Percentiles rank a stretch among this genome's conserved stretches.
phyloP scores from a whole-genome alignment of 2,888 invertebrate genomes.

The Syritta pipiens region DNA sequence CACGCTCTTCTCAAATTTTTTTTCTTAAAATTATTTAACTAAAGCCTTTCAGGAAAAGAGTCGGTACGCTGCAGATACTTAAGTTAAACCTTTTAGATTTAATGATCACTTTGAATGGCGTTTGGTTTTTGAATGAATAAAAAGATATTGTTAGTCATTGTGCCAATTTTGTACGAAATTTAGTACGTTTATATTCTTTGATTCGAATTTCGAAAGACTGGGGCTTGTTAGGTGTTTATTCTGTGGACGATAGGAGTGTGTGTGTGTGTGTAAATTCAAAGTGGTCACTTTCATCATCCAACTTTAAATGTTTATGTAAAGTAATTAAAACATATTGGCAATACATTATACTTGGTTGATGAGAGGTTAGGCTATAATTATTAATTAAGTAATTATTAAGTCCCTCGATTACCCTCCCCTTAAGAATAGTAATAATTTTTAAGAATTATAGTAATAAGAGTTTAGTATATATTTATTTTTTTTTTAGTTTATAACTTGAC shows the following conservation, averaged over 20 bases:
- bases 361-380: slow-evolving; percentile 61
- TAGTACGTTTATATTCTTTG: slow-evolving; percentile 42
- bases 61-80: slow-evolving; percentile 41
- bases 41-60: slow-evolving; percentile 58
- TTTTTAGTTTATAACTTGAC: slow-evolving; percentile 39
- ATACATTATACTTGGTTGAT: slow-evolving; percentile 63
- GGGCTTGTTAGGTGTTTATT: slow-evolving; percentile 48
- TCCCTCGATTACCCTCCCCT: slow-evolving; percentile 19
- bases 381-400: slow-evolving; percentile 40
- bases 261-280: slow-evolving; percentile 65
- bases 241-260: slow-evolving; percentile 1
- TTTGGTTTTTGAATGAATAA: slow-evolving; percentile 29
- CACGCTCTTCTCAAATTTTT: slow-evolving; percentile 14
- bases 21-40: slow-evolving; percentile 16
- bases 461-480: slow-evolving; percentile 32
- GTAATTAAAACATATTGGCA: slow-evolving; percentile 33
- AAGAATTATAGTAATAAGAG: slow-evolving; percentile 44
- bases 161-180: slow-evolving; percentile 43
- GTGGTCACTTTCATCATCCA: slow-evolving; percentile 72
- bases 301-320: slow-evolving; percentile 16
- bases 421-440: slow-evolving; percentile 50
- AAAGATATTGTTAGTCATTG: slow-evolving; percentile 37
- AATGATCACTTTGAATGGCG: slow-evolving; percentile 70
- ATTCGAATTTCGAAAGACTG: slow-evolving; percentile 26
- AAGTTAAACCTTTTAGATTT: slow-evolving; percentile 6